These are phyloP conservation scores for Myiozetetes cayanensis DNA, from an alignment of 2,113 vertebrate genomes.

Conservation along the genomic window DNA sequence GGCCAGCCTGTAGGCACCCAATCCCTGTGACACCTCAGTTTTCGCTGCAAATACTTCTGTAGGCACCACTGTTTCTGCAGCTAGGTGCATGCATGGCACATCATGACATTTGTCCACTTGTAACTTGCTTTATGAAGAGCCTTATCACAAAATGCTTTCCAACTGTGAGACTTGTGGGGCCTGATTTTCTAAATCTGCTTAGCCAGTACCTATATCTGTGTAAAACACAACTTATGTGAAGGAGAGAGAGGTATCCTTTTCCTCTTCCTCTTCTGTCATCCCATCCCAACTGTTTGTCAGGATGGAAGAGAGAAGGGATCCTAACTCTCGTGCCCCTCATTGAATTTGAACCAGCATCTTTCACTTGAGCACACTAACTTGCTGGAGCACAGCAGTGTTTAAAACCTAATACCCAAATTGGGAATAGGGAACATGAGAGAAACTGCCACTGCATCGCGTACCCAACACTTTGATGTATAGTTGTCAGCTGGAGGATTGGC, in stretches of 20 bases:
- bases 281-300: neutral
- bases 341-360: neutral
- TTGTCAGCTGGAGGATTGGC: neutral
- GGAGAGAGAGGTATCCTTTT: neutral
- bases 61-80: neutral
- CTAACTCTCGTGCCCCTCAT: neutral
- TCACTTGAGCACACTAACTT: neutral
- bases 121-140: neutral
- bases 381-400: neutral
- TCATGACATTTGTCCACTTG: neutral
- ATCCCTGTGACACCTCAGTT: neutral
- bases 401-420: neutral
- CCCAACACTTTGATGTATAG: neutral
- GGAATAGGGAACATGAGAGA: neutral
- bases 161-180: neutral
- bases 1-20: neutral
- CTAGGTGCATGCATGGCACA: neutral
- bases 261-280: neutral
- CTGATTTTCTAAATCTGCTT: neutral
- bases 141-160: neutral
- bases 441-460: accelerated
- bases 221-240: neutral
- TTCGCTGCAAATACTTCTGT: neutral
- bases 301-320: neutral
- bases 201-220: neutral